Evolutionary conservation across 2,888 invertebrate species (phyloP).

Genomic region (Falcaria lacertinaria): DNA sequence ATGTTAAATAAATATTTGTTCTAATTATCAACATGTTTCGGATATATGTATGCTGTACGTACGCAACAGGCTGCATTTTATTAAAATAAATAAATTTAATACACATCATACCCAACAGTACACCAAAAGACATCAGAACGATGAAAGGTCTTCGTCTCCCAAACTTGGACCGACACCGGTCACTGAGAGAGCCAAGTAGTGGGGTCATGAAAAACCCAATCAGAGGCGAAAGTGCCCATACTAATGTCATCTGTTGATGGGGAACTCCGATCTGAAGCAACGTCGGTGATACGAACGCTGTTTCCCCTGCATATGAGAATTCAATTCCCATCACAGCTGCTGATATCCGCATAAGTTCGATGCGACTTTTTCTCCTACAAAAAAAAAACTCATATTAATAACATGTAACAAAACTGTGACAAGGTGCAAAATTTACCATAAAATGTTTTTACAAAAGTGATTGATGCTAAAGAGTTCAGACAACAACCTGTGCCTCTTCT

Average conservation of each 20-base stretch:
- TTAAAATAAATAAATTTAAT: too few relatives aligned
- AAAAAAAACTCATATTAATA: slow-evolving; percentile 5
- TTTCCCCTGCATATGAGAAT: slow-evolving; percentile 98
- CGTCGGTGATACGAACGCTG: slow-evolving; percentile 97
- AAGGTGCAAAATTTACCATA: too few relatives aligned
- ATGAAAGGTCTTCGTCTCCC: slow-evolving; percentile 96
- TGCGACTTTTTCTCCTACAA: slow-evolving; percentile 86
- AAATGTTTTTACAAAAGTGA: too few relatives aligned
- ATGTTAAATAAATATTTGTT: too few relatives aligned
- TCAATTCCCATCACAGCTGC: slow-evolving; percentile 98
- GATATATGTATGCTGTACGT: too few relatives aligned
- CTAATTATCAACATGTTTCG: too few relatives aligned
- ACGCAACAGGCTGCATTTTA: too few relatives aligned
- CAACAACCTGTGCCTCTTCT: too few relatives aligned
- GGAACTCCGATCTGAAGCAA: slow-evolving; percentile 95
- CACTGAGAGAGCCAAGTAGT: slow-evolving; percentile 93
- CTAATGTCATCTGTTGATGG: slow-evolving; percentile 95
- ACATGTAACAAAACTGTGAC: not conserved
- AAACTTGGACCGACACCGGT: slow-evolving; percentile 88
- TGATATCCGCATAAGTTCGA: slow-evolving; percentile 91
- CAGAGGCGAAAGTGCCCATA: slow-evolving; percentile 96
- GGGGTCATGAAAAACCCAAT: slow-evolving; percentile 97
- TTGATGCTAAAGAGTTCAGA: too few relatives aligned
- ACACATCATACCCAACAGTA: slow-evolving; percentile 89
- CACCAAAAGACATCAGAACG: slow-evolving; percentile 91